Evolutionary conservation across 2,797 vertebrate genomes (phyloP), one percentile per base, ranked within the genome.

Genomic region (Sparus aurata): DNA sequence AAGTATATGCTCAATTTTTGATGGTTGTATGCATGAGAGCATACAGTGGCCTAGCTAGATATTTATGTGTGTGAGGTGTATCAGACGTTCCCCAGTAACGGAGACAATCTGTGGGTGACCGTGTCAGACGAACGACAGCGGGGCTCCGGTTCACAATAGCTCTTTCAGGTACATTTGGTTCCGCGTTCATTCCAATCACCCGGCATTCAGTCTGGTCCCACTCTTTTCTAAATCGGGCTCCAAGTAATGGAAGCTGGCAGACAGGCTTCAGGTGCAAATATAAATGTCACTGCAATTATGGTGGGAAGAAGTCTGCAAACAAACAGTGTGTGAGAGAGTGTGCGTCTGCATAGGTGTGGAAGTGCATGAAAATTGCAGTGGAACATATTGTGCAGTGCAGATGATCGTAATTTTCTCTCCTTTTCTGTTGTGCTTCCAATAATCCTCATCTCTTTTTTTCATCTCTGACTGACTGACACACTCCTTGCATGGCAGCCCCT

Each of bases 251-350:
- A 89, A 90, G 88, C 79, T 89, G 89, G 91, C 89, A 91, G 86
- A 87, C 89, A 77, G 88, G 80, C 91, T 91, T 89, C 87, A 93
- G 91, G 91, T 93, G 88, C 84, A 91, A 91, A 91, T 93, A 91
- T 90, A 90, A 94, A 94, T 90, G 92, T 91, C 92, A 93, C 77
- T 59, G 84, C 88, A 90, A 93, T 94, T 93, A 92, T 41, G 5
- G 80, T 6, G 12, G 74, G 60, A 84, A 90, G 80, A 85, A 76
- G 80, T 85, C 82, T 77, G 87, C 83, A 90, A 91, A 92, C 88
- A 92, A 88, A 91, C 83, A 85, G 70, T 46, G 59, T 45, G 64
- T 12, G 25, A 43, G 23, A 30, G 64, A 53, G 81, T 82, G 81
- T 76, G 77, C 45, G 34, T 71, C 60, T 63, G 49, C 61, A 38